These are phyloP conservation scores for Mugil cephalus DNA, from an alignment of 2,113 vertebrate genomes.

Conservation along the genomic window DNA sequence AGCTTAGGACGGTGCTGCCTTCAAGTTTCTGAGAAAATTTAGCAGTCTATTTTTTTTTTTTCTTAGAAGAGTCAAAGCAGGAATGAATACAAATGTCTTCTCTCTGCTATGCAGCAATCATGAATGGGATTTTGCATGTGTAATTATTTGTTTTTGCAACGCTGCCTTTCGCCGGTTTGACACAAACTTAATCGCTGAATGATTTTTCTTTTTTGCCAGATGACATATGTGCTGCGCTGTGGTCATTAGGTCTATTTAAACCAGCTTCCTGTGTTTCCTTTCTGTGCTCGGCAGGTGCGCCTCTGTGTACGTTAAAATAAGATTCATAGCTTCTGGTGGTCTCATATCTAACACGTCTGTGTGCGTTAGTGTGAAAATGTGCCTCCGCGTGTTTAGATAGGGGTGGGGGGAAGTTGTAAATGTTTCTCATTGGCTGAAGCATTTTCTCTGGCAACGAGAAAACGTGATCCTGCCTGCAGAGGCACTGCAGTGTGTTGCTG, in stretches of 20 bases:
- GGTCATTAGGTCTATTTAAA: conserved; percentile 47
- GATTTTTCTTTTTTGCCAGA: conserved; percentile 38
- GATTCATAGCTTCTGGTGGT: conserved; percentile 34
- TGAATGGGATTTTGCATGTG: too few relatives aligned
- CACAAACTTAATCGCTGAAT: conserved; percentile 23
- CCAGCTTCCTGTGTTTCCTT: conserved; percentile 55
- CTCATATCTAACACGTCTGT: conserved; percentile 41
- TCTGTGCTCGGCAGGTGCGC: conserved; percentile 27
- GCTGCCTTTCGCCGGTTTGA: conserved; percentile 10
- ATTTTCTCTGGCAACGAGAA: conserved; percentile 77
- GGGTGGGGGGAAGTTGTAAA: conserved; percentile 27
- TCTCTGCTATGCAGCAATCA: neutral
- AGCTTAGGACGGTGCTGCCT: conserved; percentile 31
- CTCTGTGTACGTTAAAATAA: conserved; percentile 37
- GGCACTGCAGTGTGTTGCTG: conserved; percentile 85
- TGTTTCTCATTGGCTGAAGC: conserved; percentile 78
- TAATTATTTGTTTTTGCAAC: conserved; percentile 28
- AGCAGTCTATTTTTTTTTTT: neutral
- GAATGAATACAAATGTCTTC: conserved; percentile 7
- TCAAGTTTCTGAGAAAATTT: conserved; percentile 27
- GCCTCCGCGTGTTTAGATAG: conserved; percentile 34
- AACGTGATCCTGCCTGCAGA: conserved; percentile 84
- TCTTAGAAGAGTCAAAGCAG: neutral
- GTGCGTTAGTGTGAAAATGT: conserved; percentile 21
- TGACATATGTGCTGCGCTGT: conserved; percentile 32